Evolutionary conservation across 64 coral and sea anemone species (phyloP).

Genomic region (Cladopsammia gracilis): DNA sequence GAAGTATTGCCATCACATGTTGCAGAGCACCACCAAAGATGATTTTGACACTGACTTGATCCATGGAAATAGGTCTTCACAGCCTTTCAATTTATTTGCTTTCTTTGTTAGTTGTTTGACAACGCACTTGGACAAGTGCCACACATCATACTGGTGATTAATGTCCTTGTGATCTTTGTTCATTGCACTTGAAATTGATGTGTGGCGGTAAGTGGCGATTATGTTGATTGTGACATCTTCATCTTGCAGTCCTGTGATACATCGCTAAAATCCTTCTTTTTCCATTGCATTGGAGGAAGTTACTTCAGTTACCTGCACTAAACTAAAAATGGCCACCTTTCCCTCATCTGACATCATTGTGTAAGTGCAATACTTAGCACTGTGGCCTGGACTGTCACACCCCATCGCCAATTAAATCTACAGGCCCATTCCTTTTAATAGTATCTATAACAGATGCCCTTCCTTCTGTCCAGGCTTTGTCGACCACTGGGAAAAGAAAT

Average conservation of each 20-base stretch:
- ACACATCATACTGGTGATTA: no score
- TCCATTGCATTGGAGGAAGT: conserved; percentile 78
- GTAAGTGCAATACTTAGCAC: conserved; percentile 59
- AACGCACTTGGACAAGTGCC: no score
- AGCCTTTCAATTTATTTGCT: no score
- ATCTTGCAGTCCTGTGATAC: neutral
- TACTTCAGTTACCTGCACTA: conserved; percentile 65
- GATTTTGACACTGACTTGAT: conserved; percentile 2
- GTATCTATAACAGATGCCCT: conserved; percentile 11
- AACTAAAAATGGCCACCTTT: conserved; percentile 25
- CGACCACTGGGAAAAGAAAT: conserved; percentile 54
- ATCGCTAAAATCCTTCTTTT: conserved; percentile 72
- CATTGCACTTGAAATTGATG: conserved; percentile 12
- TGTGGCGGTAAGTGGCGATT: conserved; percentile 48
- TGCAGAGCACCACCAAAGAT: conserved; percentile 50
- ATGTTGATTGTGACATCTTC: conserved; percentile 16
- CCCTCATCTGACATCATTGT: conserved; percentile 18
- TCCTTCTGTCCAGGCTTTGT: conserved; percentile 52
- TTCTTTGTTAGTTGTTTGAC: no score
- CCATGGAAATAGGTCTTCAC: no score
- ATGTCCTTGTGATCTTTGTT: neutral
- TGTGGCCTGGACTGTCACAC: conserved; percentile 70
- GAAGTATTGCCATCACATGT: conserved; percentile 14
- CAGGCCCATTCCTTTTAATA: neutral
- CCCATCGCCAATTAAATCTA: conserved; percentile 74